Base-by-base conservation (phyloP, 2,797 vertebrate genomes). In the Sorex maritimensis region DNA sequence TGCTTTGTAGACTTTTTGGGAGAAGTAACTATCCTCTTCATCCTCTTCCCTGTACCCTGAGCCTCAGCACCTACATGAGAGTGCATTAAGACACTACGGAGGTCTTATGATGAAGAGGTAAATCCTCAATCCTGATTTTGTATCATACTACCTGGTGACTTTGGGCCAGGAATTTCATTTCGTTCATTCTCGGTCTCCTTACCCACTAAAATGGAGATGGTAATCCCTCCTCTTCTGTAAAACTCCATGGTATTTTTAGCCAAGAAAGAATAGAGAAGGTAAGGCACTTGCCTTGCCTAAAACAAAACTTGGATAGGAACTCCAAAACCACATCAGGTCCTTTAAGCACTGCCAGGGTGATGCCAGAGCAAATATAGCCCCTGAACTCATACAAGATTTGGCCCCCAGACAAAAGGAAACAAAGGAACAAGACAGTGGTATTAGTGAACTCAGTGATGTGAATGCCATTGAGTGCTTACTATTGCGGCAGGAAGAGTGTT, bases 191-290 rank as follows among this genome's bases (percentile, higher is more conserved):
- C 17, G n/a, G 34, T 79, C 65, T 88, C 38, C 68, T 83, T 21
- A 21, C 34, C 41, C 71, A 7, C 13, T 63, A 61, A 77, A n/a
- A 23, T 49, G 41, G 55, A 91, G 63, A 46, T 12, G 9, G 30
- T n/a, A 90, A 63, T 38, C 15, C 24, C 63, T 91, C 74, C 26
- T 92, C 34, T 90, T 85, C 38, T 65, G 26, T 89, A 92, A 81
- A 94, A 58, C 49, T 52, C 49, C 2, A 9, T 52, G 49, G 10
- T 52, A 52, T 52, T 52, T 52, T 52, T 6, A 52, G 49, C 49
- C 10, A 52, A 52, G 49, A 52, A 52, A 52, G 49, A 52, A 14
- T 52, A 52, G 49, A 52, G 49, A 52, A 49, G 46, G 46, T 49
- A 49, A 49, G 46, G 46, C 46, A 49, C 46, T 52, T 9, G 49